Percentiles rank a stretch among this genome's conserved stretches.
Evolutionary conservation across 2,113 vertebrate genomes (phyloP).

Genomic region (Dipodomys stephensi): DNA sequence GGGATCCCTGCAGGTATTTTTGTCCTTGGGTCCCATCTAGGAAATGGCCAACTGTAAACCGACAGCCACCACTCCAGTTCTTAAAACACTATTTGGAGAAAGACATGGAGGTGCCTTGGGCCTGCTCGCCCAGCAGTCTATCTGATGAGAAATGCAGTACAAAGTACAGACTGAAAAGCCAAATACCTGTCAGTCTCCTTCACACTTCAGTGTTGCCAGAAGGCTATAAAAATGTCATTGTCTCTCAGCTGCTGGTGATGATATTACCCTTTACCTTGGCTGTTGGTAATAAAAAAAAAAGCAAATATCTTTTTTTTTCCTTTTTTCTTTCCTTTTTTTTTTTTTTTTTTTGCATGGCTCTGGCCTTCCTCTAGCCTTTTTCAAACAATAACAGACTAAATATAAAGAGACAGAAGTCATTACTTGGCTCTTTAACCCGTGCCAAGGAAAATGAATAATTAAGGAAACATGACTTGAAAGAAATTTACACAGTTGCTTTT

Average conservation of each 20-base stretch:
- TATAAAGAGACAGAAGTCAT: slow-evolving; percentile 88
- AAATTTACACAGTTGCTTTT: slow-evolving; percentile 86
- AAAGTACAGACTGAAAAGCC: slow-evolving; percentile 77
- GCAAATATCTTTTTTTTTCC: slow-evolving; percentile 80
- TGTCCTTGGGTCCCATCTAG: not conserved
- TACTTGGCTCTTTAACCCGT: slow-evolving; percentile 83
- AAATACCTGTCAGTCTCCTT: slow-evolving; percentile 83
- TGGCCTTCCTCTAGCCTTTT: slow-evolving; percentile 87
- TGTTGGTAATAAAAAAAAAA: slow-evolving; percentile 76
- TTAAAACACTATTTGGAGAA: not conserved
- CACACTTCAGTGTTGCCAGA: slow-evolving; percentile 83
- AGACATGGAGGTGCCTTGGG: not conserved
- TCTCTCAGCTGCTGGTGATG: slow-evolving; percentile 87
- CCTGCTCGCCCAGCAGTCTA: not conserved
- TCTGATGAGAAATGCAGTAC: slow-evolving; percentile 71
- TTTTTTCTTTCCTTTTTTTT: slow-evolving; percentile 71
- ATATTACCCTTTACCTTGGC: slow-evolving; percentile 82
- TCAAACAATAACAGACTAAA: slow-evolving; percentile 90
- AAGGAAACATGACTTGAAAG: slow-evolving; percentile 86
- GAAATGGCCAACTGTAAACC: not conserved
- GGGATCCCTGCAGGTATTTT: not conserved
- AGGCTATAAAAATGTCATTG: slow-evolving; percentile 89
- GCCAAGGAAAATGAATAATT: slow-evolving; percentile 91
- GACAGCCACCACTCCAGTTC: slow-evolving; percentile 65
- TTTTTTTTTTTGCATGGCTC: slow-evolving; percentile 71